Percentiles rank a stretch among this genome's conserved stretches.
Evolutionary conservation across 1,140 invertebrate genomes (phyloP).

Genomic region (Manduca sexta): DNA sequence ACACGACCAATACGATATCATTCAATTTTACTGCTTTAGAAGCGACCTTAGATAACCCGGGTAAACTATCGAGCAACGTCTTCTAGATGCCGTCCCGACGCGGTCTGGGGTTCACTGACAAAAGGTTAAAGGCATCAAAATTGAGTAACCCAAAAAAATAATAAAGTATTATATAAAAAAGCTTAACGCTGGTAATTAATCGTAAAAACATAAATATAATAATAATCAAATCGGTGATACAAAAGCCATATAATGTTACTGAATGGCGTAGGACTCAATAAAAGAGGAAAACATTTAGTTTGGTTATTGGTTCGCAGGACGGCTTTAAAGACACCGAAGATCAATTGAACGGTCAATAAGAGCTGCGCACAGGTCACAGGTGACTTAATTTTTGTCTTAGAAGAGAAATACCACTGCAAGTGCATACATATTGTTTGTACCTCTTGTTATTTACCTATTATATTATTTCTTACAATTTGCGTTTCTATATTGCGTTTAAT

Average conservation of each 20-base stretch:
- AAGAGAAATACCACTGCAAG: conserved; percentile 11
- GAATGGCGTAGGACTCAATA: background rate
- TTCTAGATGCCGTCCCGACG: conserved; percentile 53
- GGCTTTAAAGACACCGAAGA: conserved; percentile 38
- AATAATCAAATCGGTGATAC: too few relatives aligned
- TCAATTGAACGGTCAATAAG: conserved; percentile 55
- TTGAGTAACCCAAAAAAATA: too few relatives aligned
- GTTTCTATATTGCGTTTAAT: too few relatives aligned
- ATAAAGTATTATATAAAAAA: too few relatives aligned
- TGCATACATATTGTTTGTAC: conserved; percentile 3
- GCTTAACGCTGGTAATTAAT: too few relatives aligned
- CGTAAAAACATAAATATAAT: too few relatives aligned
- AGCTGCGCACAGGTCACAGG: conserved; percentile 50
- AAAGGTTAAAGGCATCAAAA: conserved; percentile 15
- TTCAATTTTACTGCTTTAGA: conserved; percentile 71
- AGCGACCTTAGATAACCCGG: conserved; percentile 63
- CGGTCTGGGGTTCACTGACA: conserved; percentile 30
- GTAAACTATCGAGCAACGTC: conserved; percentile 54
- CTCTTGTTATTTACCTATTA: too few relatives aligned
- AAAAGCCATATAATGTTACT: too few relatives aligned
- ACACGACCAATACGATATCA: conserved; percentile 64
- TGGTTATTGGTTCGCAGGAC: conserved; percentile 16
- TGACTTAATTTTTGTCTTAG: conserved; percentile 40
- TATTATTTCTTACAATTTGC: too few relatives aligned
- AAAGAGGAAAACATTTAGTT: conserved; percentile 2